These are phyloP conservation scores for Eufriesea mexicana DNA, from an alignment of 1,140 invertebrate species.

Conservation along the genomic window DNA sequence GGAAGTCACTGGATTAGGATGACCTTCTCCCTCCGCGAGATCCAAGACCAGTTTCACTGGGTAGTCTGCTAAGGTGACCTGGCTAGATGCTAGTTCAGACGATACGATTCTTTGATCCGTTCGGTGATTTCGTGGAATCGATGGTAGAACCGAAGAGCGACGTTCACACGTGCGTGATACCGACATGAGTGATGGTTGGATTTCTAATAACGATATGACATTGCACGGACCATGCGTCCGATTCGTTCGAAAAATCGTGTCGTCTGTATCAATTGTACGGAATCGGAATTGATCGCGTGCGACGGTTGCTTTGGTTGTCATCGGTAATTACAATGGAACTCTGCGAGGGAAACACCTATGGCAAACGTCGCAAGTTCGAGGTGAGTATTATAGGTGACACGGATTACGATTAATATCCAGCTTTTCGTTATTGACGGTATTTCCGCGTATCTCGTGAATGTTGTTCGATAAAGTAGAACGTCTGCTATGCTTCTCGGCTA, in stretches of 20 bases:
- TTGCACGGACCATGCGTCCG: no score
- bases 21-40: background rate
- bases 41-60: slow-evolving; percentile 15
- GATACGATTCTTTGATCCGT: no score
- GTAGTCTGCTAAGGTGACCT: background rate
- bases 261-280: no score
- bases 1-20: slow-evolving; percentile 15
- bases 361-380: background rate
- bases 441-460: background rate
- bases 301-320: no score
- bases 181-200: no score
- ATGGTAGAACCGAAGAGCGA: no score
- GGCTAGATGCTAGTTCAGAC: no score
- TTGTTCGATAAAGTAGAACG: background rate
- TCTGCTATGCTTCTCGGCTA: background rate
- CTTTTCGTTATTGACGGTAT: background rate
- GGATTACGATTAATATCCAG: background rate
- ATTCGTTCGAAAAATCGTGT: no score
- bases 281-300: background rate
- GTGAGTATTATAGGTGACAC: background rate
- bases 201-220: no score
- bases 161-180: no score
- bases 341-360: background rate
- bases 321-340: background rate
- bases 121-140: no score